These are phyloP conservation scores for Chrysocyon brachyurus DNA, from an alignment of 2,797 vertebrate genomes.

Conservation along the genomic window DNA sequence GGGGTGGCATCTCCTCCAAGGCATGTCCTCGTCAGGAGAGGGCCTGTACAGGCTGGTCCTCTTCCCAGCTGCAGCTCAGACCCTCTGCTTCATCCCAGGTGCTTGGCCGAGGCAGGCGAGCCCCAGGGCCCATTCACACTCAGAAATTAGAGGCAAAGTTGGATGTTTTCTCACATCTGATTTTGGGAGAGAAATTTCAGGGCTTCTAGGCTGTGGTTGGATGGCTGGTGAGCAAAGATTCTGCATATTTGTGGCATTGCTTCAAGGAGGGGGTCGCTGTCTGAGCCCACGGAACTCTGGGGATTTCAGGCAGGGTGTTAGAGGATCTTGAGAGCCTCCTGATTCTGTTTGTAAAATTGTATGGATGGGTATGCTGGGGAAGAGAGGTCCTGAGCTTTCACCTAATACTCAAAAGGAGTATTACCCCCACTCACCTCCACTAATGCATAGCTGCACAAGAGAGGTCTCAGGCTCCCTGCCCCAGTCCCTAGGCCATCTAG, in stretches of 20 bases:
- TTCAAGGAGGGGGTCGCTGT: neutral
- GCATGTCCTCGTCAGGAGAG: neutral
- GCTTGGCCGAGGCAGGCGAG: neutral
- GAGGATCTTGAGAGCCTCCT: neutral
- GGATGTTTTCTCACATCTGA: neutral
- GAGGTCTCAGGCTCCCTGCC: neutral
- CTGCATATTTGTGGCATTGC: neutral
- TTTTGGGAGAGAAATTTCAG: neutral
- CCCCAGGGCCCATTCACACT: neutral
- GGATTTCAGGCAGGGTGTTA: neutral
- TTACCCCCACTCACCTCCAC: neutral
- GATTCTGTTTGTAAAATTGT: neutral
- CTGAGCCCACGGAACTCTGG: neutral
- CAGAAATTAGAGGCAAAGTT: neutral
- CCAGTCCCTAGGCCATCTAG: neutral
- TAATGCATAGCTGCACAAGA: neutral
- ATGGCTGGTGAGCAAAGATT: neutral
- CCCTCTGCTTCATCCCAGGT: neutral
- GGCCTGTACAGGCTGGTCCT: slow-evolving; percentile 37
- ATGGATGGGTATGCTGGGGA: neutral
- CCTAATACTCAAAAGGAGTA: neutral
- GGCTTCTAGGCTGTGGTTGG: neutral
- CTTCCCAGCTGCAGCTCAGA: neutral
- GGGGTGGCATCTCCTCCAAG: neutral
- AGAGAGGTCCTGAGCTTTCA: neutral